Evolutionary conservation across 64 coral and sea anemone genomes (phyloP).

Genomic region (Montipora cactus): DNA sequence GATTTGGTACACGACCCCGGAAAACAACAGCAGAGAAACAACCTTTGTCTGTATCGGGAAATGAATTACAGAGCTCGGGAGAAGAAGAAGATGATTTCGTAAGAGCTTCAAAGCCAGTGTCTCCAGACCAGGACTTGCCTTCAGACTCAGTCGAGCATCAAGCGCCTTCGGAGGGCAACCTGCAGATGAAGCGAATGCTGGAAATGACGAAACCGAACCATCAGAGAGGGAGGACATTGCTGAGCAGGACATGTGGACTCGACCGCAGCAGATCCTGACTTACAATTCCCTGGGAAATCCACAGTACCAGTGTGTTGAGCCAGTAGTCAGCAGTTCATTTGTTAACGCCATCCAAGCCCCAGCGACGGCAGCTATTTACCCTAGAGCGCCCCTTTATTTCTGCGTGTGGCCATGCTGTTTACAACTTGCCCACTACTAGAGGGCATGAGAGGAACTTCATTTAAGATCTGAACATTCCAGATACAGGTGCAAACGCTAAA

Average conservation of each 20-base stretch:
- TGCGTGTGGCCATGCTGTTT: not conserved
- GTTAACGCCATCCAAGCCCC: not conserved
- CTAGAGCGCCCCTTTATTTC: not conserved
- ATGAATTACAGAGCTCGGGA: not conserved
- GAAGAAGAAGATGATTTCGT: not conserved
- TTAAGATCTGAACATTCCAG: too few species aligned
- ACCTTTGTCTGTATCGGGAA: not conserved
- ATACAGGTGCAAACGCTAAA: too few species aligned
- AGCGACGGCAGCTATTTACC: not conserved
- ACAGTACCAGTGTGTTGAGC: not conserved
- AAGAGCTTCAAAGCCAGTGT: not conserved
- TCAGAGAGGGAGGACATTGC: not conserved
- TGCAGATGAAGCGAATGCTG: not conserved
- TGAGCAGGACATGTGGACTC: not conserved
- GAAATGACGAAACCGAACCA: not conserved
- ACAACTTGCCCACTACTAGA: not conserved
- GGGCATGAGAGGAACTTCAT: too few species aligned
- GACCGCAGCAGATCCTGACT: conserved; percentile 5
- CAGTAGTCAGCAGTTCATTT: too few species aligned
- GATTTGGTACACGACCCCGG: not conserved
- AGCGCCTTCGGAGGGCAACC: not conserved
- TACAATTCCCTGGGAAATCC: conserved; percentile 19
- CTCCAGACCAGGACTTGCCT: not conserved
- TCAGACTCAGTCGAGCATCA: conserved; percentile 22
- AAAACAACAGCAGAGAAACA: not conserved